phyloP scores from a whole-genome alignment of 2,113 vertebrate species.

The Lates calcarifer region DNA sequence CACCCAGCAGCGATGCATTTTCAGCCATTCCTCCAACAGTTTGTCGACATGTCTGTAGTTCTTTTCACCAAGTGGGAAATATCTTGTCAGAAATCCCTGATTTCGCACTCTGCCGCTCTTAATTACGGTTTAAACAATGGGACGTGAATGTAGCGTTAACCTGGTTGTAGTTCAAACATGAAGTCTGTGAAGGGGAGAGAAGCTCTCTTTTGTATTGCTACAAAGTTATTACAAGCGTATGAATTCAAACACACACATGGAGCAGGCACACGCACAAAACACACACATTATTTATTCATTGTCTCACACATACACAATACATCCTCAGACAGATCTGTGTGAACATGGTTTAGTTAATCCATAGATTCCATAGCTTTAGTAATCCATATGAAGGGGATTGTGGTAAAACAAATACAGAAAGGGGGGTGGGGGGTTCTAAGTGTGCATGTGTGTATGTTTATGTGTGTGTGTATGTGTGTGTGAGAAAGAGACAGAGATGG shows the following conservation, averaged over 20 bases:
- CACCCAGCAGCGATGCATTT: background rate
- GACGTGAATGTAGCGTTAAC: background rate
- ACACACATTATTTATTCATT: background rate
- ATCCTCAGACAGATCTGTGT: background rate
- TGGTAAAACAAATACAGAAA: conserved; percentile 31
- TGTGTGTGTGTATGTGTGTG: background rate
- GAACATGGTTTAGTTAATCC: conserved; percentile 54
- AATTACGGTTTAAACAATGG: background rate
- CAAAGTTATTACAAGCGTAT: background rate
- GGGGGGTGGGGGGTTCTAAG: conserved; percentile 4
- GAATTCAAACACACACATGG: background rate
- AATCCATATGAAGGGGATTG: conserved; percentile 63
- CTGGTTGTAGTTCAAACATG: background rate
- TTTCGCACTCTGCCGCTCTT: background rate
- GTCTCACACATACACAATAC: conserved; percentile 23
- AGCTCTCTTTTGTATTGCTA: background rate
- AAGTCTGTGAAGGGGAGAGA: background rate
- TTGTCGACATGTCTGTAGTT: background rate
- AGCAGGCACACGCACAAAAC: background rate
- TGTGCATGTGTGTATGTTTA: conserved; percentile 4
- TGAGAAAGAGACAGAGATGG: conserved; percentile 5
- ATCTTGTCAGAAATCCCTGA: background rate
- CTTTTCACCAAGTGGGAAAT: background rate
- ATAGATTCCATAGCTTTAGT: conserved; percentile 29
- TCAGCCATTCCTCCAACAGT: background rate